Base-by-base conservation (phyloP, 2,797 vertebrate genomes). In the Cyprinella venusta region DNA sequence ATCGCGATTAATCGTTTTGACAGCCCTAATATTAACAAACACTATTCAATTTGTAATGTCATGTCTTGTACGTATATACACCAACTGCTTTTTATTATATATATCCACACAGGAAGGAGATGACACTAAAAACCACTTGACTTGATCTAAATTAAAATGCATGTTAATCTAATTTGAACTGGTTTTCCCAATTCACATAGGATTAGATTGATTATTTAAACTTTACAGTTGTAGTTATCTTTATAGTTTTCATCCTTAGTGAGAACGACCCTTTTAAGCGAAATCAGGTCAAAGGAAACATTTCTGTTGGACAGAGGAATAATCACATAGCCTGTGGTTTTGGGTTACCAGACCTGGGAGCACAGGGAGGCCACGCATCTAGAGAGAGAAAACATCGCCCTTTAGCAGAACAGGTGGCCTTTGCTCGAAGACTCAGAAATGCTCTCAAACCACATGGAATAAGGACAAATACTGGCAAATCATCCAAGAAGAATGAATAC, bases 251-350 rank as follows among this genome's bases (percentile, higher is more conserved):
- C 18, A 9, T 48, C 24, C 16, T n/a, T 30, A 0, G n/a, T 50
- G 26, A 38, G 24, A 78, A 50, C 1, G 70, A 50, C 6, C 70
- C 7, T 52, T 78, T 50, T 65, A 67, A 87, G 84, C 59, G 45
- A 74, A 82, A 67, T 82, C 63, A 76, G 61, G 45, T 82, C 70
- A 75, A 54, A 75, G 42, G n/a, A 38, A 84, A 30, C 64, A 83
- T 79, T 77, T 87, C 70, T 64, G 61, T 40, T 82, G 50, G 42
- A 59, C 36, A 81, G 80, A 65, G 54, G 72, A 56, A 76, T 84
- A 70, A 59, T 85, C 56, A 82, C 52, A 79, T 18, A 82, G 70
- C 50, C 12, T 80, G 52, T 87, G 83, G 85, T 85, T 87, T 84
- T 84, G 15, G 52, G 76, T 85, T 87, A 84, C 85, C 64, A 85